phyloP scores from a whole-genome alignment of 2,888 invertebrate genomes.

The Cheilosia urbana region DNA sequence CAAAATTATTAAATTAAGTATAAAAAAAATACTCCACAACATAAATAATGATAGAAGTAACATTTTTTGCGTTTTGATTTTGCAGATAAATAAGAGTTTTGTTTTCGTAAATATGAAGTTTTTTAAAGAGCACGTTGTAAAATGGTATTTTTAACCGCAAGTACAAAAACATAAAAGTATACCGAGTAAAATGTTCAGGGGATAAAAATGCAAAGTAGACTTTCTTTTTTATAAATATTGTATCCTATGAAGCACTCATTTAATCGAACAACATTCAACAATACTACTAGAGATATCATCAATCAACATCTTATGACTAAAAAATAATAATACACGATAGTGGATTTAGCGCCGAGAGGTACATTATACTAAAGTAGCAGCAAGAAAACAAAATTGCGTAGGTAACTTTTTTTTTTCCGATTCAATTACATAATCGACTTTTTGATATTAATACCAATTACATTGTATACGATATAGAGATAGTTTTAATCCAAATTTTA shows the following conservation, averaged over 20 bases:
- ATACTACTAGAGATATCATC: conserved; percentile 53
- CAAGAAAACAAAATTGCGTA: neutral
- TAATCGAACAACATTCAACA: conserved; percentile 49
- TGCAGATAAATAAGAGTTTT: conserved; percentile 3
- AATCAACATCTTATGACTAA: conserved; percentile 44
- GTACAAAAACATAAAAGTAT: conserved; percentile 81
- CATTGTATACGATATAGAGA: conserved; percentile 34
- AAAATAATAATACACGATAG: conserved; percentile 13
- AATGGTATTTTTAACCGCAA: conserved; percentile 82
- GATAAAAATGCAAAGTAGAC: conserved; percentile 32
- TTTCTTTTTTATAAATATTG: conserved; percentile 33
- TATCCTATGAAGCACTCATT: conserved; percentile 35
- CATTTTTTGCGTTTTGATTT: conserved; percentile 62
- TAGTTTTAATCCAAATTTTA: conserved; percentile 27
- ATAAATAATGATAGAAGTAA: neutral
- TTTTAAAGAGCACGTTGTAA: conserved; percentile 81
- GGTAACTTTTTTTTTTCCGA: neutral
- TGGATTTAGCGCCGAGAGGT: neutral
- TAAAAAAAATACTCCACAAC: conserved; percentile 41
- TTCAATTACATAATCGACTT: conserved; percentile 14
- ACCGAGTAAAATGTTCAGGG: conserved; percentile 60
- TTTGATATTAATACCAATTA: neutral
- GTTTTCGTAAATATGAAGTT: conserved; percentile 75
- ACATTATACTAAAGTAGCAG: conserved; percentile 15
- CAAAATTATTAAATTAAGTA: conserved; percentile 51